Evolutionary conservation across 2,888 invertebrate genomes (phyloP), one percentile per base, ranked within the genome.

Genomic region (Tetropium fuscum): DNA sequence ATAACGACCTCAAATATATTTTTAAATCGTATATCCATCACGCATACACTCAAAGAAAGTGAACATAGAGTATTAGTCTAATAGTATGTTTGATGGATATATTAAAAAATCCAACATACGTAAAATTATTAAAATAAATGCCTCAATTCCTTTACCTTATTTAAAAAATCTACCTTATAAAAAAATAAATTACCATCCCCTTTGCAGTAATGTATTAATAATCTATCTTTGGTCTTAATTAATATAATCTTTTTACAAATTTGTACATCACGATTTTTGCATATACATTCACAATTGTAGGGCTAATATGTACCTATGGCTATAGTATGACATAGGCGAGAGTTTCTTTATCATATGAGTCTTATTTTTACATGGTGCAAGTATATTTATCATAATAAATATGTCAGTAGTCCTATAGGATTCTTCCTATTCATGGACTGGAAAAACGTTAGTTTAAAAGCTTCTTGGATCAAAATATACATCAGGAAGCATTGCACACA

Each of bases 81-180:
- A 5, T 34, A 15, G 6, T 13, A 34, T 13, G 13, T 15, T 7
- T 15, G 7, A 34, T 15, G 15, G 34, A 34, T 6, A 34, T 8
- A 15, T 34, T 13, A 34, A 34, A 34, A 0, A 34, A n/a, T 2
- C 6, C 1, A 10, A 40, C 10, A n/a, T n/a, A 27, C 27, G 15
- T n/a, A 44, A 44, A 44, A 27, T 0, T 27, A 11, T 25, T n/a
- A 25, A 51, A 3, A 30, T 16, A 11, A 32, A 49, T 40, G 7
- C 45, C 38, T 34, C 45, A 43, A 44, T 53, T 53, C 53, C 45
- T 45, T 45, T 45, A 44, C 54, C 45, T 36, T 38, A 45, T 45
- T 54, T 51, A 56, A 41, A 51, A 40, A 36, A 41, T 41, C 57
- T 49, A 57, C 49, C 5, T 13, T 15, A 49, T 57, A 57, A 40